Evolutionary conservation across 2,113 vertebrate species (phyloP), one percentile per base, ranked within the genome.

Genomic region (Leptocoma aspasia): DNA sequence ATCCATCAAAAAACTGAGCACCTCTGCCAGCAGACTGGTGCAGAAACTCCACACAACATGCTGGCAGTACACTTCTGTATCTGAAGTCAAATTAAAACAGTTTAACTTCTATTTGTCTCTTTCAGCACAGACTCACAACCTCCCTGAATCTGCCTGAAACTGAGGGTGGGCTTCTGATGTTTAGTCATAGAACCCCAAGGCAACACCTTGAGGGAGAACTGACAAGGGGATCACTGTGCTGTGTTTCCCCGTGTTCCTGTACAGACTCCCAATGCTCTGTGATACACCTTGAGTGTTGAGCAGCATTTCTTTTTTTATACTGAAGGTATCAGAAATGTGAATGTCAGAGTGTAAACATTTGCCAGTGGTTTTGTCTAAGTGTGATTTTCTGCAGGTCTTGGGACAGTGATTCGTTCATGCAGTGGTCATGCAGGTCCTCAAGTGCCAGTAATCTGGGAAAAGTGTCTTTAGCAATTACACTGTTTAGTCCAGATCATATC

Each of bases 381-480:
- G 0, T 63, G 64, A 91, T 86, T 75, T 95, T 92, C 64, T 88
- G 35, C 60, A 75, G 37, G 41, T 81, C 86, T 94, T 16, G 31
- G 63, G 64, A 83, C 69, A 64, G 56, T 75, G 80, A 92, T 86
- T 91, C 69, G 70, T 73, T 91, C 69, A 75, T 73, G 15, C n/a
- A 76, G 50, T 69, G 41, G 35, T 95, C 75, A 45, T 41, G 31
- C 41, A 92, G 41, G 47, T 94, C 35, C 63, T 89, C 24, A 47
- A 89, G 65, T 57, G 57, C 13, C 82, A 93, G 66, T 53, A 82
- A 76, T 84, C 57, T 87, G 70, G 65, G 57, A 63, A 28, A 91
- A 91, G n/a, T 42, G 57, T 60, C 65, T 92, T 77, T 31, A 85
- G 69, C 47, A 83, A 84, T 92, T 63, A 59, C 1, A 1, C 44